These are phyloP conservation scores for Merluccius polli DNA, from an alignment of 2,797 vertebrate genomes.

Conservation along the genomic window DNA sequence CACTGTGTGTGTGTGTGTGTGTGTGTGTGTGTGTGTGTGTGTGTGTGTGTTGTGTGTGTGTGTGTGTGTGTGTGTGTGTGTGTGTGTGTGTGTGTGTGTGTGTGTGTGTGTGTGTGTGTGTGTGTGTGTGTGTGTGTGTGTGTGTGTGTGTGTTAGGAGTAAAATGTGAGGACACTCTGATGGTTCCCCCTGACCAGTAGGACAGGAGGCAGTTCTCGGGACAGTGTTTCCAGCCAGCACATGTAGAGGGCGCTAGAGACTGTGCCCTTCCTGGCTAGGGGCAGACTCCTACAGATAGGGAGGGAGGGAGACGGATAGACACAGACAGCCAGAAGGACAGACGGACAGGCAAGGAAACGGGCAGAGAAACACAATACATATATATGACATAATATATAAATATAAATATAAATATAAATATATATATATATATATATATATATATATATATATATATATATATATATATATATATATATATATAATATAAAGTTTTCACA, in stretches of 20 bases:
- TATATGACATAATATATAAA: background rate
- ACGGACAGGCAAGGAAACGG: background rate
- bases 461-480: too few species aligned
- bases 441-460: too few species aligned
- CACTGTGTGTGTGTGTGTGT: background rate
- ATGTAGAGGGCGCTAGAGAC: slow-evolving; percentile 95
- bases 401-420: too few species aligned
- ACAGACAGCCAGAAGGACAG: background rate
- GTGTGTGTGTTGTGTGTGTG: background rate
- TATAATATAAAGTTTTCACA: too few species aligned
- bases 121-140: slow-evolving; percentile 13
- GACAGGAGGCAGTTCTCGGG: slow-evolving; percentile 87
- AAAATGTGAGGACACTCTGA: slow-evolving; percentile 97
- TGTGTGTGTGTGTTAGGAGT: slow-evolving; percentile 77
- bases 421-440: too few species aligned
- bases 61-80: background rate
- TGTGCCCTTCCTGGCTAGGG: slow-evolving; percentile 89
- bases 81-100: slow-evolving; percentile 6
- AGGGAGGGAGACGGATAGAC: background rate
- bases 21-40: background rate
- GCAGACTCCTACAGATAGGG: slow-evolving; percentile 82
- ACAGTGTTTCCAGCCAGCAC: slow-evolving; percentile 92
- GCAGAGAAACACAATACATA: background rate
- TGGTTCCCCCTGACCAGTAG: slow-evolving; percentile 94
- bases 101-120: background rate